These are phyloP conservation scores for Blera fallax DNA, from an alignment of 2,888 invertebrate genomes.

Conservation along the genomic window DNA sequence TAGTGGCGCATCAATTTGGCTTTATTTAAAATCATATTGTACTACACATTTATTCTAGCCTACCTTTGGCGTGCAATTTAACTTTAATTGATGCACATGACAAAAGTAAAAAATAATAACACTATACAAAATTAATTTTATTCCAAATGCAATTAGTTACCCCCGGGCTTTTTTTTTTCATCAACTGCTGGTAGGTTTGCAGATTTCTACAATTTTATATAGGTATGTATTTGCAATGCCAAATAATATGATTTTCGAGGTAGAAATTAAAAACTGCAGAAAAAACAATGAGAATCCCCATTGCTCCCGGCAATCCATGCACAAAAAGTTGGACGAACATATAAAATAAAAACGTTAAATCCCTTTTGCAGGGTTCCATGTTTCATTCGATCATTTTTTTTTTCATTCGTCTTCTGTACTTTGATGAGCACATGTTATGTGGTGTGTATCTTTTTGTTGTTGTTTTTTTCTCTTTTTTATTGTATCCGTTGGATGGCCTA, in stretches of 20 bases:
- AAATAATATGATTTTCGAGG: slow-evolving; percentile 9
- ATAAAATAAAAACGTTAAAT: slow-evolving; percentile 29
- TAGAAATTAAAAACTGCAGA: slow-evolving; percentile 31
- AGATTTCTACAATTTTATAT: not conserved
- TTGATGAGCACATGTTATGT: slow-evolving; percentile 67
- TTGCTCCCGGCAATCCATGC: slow-evolving; percentile 23
- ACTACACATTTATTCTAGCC: not conserved
- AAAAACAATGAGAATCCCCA: slow-evolving; percentile 20
- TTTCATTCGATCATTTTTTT: slow-evolving; percentile 1
- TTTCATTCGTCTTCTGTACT: slow-evolving; percentile 16
- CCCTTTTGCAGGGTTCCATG: slow-evolving; percentile 34
- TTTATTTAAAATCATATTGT: not conserved
- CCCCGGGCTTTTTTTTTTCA: not conserved
- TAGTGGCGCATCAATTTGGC: not conserved
- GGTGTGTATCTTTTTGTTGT: slow-evolving; percentile 40
- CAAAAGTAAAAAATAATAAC: not conserved
- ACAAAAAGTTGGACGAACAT: slow-evolving; percentile 15
- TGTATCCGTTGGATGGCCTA: slow-evolving; percentile 71
- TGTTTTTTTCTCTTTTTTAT: slow-evolving; percentile 27
- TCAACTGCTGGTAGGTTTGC: not conserved
- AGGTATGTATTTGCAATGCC: slow-evolving; percentile 7
- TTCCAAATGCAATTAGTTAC: slow-evolving; percentile 35
- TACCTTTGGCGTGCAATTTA: not conserved
- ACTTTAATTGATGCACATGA: not conserved
- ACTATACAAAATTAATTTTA: not conserved